These are phyloP conservation scores for Saturnia japonica DNA, from an alignment of 2,888 invertebrate genomes.

Conservation along the genomic window DNA sequence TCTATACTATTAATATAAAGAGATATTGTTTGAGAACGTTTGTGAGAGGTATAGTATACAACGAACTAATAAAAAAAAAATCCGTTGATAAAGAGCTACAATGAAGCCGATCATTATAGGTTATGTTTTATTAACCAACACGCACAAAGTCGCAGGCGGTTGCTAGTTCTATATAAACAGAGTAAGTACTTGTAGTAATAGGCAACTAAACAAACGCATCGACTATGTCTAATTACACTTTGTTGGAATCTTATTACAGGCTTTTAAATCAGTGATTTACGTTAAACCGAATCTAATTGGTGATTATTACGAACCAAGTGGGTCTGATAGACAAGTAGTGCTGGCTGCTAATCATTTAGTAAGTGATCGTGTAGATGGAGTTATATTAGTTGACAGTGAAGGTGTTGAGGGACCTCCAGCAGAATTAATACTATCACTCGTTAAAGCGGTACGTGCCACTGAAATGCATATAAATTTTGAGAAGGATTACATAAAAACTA, in stretches of 20 bases:
- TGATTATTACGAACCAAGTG: slow-evolving; percentile 29
- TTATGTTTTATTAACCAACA: too few relatives aligned
- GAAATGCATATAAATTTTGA: slow-evolving; percentile 28
- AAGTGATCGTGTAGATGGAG: slow-evolving; percentile 33
- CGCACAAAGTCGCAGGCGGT: too few relatives aligned
- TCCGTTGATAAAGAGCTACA: too few relatives aligned
- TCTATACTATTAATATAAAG: too few relatives aligned
- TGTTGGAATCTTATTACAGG: slow-evolving; percentile 30
- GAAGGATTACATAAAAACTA: slow-evolving; percentile 33
- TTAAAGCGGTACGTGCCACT: slow-evolving; percentile 34
- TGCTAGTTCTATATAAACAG: not conserved
- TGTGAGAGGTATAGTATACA: too few relatives aligned
- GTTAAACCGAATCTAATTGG: slow-evolving; percentile 29
- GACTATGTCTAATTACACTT: not conserved
- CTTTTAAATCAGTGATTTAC: slow-evolving; percentile 37
- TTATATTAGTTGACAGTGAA: slow-evolving; percentile 30
- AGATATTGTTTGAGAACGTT: too few relatives aligned
- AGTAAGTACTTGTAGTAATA: not conserved
- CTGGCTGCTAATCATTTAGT: slow-evolving; percentile 32
- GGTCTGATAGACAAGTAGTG: slow-evolving; percentile 33
- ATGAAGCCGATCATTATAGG: too few relatives aligned
- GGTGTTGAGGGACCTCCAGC: slow-evolving; percentile 23
- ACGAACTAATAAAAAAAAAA: too few relatives aligned
- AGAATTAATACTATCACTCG: slow-evolving; percentile 33
- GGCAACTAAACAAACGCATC: not conserved